These are phyloP conservation scores for Harpagoxenus sublaevis DNA, from an alignment of 2,888 invertebrate genomes.

Conservation along the genomic window DNA sequence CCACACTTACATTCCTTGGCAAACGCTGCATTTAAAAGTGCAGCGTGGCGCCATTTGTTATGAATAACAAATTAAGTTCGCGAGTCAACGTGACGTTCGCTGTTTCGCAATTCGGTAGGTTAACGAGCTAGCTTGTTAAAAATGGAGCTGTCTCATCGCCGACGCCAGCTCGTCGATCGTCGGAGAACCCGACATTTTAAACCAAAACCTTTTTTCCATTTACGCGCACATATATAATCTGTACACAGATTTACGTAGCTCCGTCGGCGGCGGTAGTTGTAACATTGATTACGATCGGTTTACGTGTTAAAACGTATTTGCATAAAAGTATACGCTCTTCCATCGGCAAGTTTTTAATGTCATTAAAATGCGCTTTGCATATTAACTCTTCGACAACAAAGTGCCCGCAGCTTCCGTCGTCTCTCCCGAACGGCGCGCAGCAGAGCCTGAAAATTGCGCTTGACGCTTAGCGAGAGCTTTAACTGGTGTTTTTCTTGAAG, in stretches of 20 bases:
- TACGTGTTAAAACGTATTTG: slow-evolving; percentile 49
- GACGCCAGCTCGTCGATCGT: slow-evolving; percentile 38
- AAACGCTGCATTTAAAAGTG: slow-evolving; percentile 3
- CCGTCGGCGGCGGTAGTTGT: not conserved
- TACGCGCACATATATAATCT: slow-evolving; percentile 16
- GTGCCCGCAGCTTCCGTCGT: slow-evolving; percentile 46
- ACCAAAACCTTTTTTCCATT: slow-evolving; percentile 20
- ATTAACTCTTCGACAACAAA: slow-evolving; percentile 57
- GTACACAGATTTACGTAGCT: slow-evolving; percentile 35
- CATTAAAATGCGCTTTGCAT: slow-evolving; percentile 58
- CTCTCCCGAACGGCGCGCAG: slow-evolving; percentile 21
- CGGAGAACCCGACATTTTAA: slow-evolving; percentile 18
- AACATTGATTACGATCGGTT: slow-evolving; percentile 54
- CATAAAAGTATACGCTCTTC: slow-evolving; percentile 54
- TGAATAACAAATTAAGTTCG: slow-evolving; percentile 50
- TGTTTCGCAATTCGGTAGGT: slow-evolving; percentile 46
- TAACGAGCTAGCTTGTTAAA: slow-evolving; percentile 54
- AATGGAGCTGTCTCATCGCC: slow-evolving; percentile 41
- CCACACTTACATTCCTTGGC: not conserved
- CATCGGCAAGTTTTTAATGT: slow-evolving; percentile 57
- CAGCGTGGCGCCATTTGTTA: slow-evolving; percentile 23
- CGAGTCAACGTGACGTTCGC: slow-evolving; percentile 23
- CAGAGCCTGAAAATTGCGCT: slow-evolving; percentile 46
- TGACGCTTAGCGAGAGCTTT: slow-evolving; percentile 53
- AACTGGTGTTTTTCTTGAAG: slow-evolving; percentile 50